Evolutionary conservation across 2,113 vertebrate species (phyloP), one percentile per base, ranked within the genome.

Genomic region (Plectropomus leopardus): DNA sequence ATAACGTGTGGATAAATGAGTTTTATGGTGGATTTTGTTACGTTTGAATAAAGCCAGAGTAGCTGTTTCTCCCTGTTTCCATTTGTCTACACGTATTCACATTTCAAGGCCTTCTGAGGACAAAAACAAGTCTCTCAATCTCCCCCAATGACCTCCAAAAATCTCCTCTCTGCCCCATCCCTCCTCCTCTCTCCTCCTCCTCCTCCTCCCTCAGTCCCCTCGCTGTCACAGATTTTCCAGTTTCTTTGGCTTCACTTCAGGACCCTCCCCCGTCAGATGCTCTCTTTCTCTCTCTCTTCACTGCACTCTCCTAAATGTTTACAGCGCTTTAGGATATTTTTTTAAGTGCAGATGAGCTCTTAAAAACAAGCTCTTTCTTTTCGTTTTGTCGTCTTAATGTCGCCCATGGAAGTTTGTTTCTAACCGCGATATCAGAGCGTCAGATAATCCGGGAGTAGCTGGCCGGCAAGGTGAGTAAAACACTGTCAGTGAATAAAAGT

Each of bases 231-330:
- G 21, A 80, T 88, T 90, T 88, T 90, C 88, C 87, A 81, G 10
- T 66, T 60, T 81, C 53, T 24, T 48, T 67, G 76, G 71, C 78
- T 77, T 7, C 36, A n/a, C 82, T 76, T 76, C 72, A 16, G 73
- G 83, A 84, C 81, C 90, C 89, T 86, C 87, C 92, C 84, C 88
- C 77, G 68, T 19, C 75, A 47, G 82, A 91, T 84, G 82, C 55
- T 32, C 21, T 64, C 1, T 79, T 42, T 26, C 50, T 50, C 5
- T 55, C 47, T 17, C 50, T 50, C 5, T 54, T n/a, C 32, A 48
- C 48, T 1, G 34, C 34, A 6, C 72, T 36, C 76, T 69, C 50
- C 78, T 82, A 2, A 66, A 42, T 85, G 79, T 90, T 89, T 82
- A 64, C 23, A 3, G 45, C 55, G 51, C 55, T 71, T 50, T 3